Evolutionary conservation across 2,113 vertebrate species (phyloP), one percentile per base, ranked within the genome.

Genomic region (Acanthochromis polyacanthus): DNA sequence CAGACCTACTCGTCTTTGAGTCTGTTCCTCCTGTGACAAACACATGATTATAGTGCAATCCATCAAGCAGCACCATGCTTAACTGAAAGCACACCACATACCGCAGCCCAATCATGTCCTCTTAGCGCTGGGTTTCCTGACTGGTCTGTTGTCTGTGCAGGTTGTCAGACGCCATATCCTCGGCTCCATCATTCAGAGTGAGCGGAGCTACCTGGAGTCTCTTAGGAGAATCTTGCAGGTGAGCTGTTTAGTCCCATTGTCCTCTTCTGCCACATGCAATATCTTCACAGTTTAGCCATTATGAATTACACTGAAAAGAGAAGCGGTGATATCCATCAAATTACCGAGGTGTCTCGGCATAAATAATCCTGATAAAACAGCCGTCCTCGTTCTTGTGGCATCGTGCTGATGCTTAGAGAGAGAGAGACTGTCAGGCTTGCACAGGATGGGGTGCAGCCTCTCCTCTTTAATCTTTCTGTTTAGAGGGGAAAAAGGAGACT

Each of bases 81-180:
- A 88, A 85, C 81, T 67, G 68, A 73, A 71, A 73, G 66, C 78
- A 73, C 16, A 58, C 59, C 36, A 28, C 62, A 59, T 66, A 43
- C 61, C 28, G 48, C 72, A 60, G 25, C 65, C 61, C 73, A 81
- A 78, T 89, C 86, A 58, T 75, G 82, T 83, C 88, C 82, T 82
- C 77, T 87, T 79, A 84, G 80, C 3, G 58, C 65, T 16, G 8
- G 20, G 64, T 83, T 81, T 71, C 69, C 80, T 91, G 85, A 82
- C 86, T 81, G 68, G 52, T 77, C 52, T 75, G 70, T 60, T 89
- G 75, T 90, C 62, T 77, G 8, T 28, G 22, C 90, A 99, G 97
- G 95, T 99, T 77, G 95, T 98, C 25, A 94, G 97, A 28, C 94
- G 97, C 15, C 97, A 98, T 89, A 97, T 99, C 91, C 94, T 99